Evolutionary conservation across 2,888 invertebrate species (phyloP), one percentile per base, ranked within the genome.

Genomic region (Chorisops tibialis): DNA sequence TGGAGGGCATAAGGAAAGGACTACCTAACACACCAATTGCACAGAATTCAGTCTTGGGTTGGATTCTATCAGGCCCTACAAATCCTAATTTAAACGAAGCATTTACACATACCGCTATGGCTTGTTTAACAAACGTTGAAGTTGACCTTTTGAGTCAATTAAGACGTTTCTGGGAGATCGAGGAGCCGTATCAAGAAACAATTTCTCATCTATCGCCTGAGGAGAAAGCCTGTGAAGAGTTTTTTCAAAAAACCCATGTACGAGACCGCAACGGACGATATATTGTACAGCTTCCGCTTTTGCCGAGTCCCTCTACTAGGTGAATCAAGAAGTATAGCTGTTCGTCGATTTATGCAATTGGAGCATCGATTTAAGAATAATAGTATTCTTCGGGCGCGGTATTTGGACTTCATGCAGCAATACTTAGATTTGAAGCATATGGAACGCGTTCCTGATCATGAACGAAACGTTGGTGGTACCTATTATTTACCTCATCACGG

Each of bases 11-110:
- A 37, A 37, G 37, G 37, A 37, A 37, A 37, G 37, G 37, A 9
- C 37, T 11, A 37, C 37, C 37, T 37, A 37, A 37, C 37, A 37
- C 37, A 37, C 37, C 37, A 37, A 37, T 37, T 37, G 37, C 37
- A 39, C 39, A 11, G 39, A 39, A 16, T 39, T 39, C 39, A 39
- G 39, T 39, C 39, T 39, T 39, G 39, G 39, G 39, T 39, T 39
- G 39, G 39, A 39, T 39, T 39, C 39, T 39, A 39, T 39, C 39
- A 39, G 39, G 39, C 39, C 39, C 39, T 39, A 39, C 39, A 39
- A 39, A 39, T 39, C 39, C 39, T 39, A 39, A 11, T 39, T 39
- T 39, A 16, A 39, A 39, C 4, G 39, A 12, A 39, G n/a, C 16
- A 39, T 39, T 39, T 16, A 39, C 39, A 11, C 39, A 39, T 39